A percentile compares a stretch with the other conserved stretches of the same genome.
Conservation (phyloP, 2,113 vertebrate species). For the Rhagologus leucostigma region DNA sequence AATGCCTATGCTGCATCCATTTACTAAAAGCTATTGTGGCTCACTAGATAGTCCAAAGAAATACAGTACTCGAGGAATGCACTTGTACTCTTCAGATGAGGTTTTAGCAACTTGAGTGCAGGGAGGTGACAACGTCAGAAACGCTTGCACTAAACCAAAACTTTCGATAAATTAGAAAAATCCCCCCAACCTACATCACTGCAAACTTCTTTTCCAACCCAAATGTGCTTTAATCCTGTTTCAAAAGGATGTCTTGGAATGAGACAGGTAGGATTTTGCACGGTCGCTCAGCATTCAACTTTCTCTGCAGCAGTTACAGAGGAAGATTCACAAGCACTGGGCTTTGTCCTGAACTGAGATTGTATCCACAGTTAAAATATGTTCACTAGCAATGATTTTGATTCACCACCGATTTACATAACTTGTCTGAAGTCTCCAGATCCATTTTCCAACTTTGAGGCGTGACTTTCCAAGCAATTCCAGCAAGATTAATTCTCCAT, state of each 20-base stretch:
- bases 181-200: background rate
- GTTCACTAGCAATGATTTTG: background rate
- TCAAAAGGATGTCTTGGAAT: background rate
- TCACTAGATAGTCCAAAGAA: background rate
- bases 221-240: background rate
- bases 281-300: fast-evolving
- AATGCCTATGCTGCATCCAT: background rate
- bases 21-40: background rate
- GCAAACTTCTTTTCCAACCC: background rate
- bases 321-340: background rate
- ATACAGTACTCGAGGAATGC: background rate
- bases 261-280: background rate
- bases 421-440: background rate
- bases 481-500: background rate
- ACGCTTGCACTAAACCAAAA: background rate
- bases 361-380: background rate
- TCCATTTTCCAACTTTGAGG: background rate
- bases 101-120: background rate
- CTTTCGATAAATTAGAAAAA: background rate
- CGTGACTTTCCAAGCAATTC: background rate
- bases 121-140: background rate
- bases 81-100: background rate
- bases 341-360: background rate
- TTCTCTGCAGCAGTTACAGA: background rate
- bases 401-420: background rate